Percentiles rank a stretch among this genome's conserved stretches.
phyloP scores from a whole-genome alignment of 2,888 invertebrate species.

The Sisyra terminalis region DNA sequence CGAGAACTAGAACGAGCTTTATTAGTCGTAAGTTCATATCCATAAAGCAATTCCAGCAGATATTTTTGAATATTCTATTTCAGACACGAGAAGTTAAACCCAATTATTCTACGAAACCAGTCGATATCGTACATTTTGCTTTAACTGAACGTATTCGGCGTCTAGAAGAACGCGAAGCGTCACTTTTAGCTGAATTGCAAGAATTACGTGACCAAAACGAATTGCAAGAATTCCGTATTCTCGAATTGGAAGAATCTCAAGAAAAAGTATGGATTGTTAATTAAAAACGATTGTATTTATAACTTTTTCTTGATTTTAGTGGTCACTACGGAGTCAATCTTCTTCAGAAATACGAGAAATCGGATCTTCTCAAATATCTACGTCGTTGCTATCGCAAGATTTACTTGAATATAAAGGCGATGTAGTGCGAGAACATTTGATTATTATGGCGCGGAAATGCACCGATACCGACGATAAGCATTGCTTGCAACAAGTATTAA shows the following conservation, averaged over 20 bases:
- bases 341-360: slow-evolving; percentile 19
- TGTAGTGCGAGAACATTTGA: slow-evolving; percentile 19
- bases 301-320: slow-evolving; percentile 19
- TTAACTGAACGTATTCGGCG: slow-evolving; percentile 26
- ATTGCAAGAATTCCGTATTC: slow-evolving; percentile 58
- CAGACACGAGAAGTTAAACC: slow-evolving; percentile 17
- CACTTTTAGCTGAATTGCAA: slow-evolving; percentile 46
- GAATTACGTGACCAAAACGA: slow-evolving; percentile 67
- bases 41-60: background rate
- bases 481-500: slow-evolving; percentile 43
- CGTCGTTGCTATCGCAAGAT: slow-evolving; percentile 11
- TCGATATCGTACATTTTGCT: slow-evolving; percentile 14
- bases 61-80: background rate
- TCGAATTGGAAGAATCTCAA: slow-evolving; percentile 54
- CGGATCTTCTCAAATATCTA: slow-evolving; percentile 1
- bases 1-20: slow-evolving; percentile 30
- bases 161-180: slow-evolving; percentile 33
- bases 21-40: slow-evolving; percentile 21
- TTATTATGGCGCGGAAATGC: slow-evolving; percentile 19
- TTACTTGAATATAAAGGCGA: slow-evolving; percentile 19
- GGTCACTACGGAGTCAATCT: slow-evolving; percentile 21
- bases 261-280: slow-evolving; percentile 23
- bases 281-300: background rate
- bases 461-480: slow-evolving; percentile 35
- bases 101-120: slow-evolving; percentile 21